These are phyloP conservation scores for Benitochromis conjunctus DNA, from an alignment of 2,113 vertebrate genomes.

Conservation along the genomic window DNA sequence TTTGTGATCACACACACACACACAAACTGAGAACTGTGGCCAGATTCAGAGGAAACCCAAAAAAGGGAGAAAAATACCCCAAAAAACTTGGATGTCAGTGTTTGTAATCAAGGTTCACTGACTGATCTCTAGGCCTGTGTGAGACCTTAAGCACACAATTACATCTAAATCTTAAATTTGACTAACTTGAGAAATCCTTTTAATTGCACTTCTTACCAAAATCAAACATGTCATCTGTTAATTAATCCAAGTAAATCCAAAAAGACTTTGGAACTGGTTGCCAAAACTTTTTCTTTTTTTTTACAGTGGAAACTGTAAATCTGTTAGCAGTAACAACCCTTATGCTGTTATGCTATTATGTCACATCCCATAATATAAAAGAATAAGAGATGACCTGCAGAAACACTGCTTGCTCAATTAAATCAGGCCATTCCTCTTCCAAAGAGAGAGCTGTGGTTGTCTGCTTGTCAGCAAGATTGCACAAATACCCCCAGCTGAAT, in stretches of 20 bases:
- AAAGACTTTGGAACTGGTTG: neutral
- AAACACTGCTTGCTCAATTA: neutral
- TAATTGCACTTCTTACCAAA: neutral
- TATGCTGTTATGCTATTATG: neutral
- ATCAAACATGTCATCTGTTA: neutral
- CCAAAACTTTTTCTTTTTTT: neutral
- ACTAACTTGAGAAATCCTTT: neutral
- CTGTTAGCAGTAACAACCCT: neutral
- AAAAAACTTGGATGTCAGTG: accelerated
- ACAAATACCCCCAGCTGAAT: neutral
- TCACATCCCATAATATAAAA: neutral
- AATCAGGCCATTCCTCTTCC: neutral
- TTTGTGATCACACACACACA: neutral
- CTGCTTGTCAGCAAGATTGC: neutral
- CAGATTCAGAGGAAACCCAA: accelerated
- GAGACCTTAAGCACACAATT: neutral
- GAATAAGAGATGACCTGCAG: neutral
- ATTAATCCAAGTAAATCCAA: neutral
- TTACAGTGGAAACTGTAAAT: neutral
- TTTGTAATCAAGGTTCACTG: neutral
- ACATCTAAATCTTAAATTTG: neutral
- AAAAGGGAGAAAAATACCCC: accelerated
- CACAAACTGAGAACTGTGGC: neutral
- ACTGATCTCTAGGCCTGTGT: accelerated
- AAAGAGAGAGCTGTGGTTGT: neutral